Evolutionary conservation across 2,113 vertebrate genomes (phyloP).

Genomic region (Petroica traversi): DNA sequence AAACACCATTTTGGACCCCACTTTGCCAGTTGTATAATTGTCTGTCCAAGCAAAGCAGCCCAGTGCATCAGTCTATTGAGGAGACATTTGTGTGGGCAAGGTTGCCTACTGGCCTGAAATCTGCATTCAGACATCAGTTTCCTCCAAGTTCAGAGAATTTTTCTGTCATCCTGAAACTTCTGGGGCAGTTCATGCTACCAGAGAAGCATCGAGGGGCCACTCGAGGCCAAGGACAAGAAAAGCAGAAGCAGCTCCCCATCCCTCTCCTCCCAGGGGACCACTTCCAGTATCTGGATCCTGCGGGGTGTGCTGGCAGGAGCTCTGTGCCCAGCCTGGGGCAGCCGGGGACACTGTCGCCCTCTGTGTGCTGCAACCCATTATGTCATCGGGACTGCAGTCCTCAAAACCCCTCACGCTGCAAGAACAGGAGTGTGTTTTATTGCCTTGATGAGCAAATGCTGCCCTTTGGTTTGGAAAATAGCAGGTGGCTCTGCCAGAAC

Average conservation of each 20-base stretch:
- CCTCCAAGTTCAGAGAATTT: not conserved
- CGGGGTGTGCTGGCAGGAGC: not conserved
- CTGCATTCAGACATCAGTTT: not conserved
- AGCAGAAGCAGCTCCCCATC: too few species aligned
- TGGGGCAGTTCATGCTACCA: not conserved
- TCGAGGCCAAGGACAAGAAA: not conserved
- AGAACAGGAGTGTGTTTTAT: not conserved
- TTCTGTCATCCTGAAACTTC: not conserved
- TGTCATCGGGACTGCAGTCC: accelerated
- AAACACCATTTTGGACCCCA: not conserved
- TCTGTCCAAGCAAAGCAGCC: slow-evolving; percentile 35
- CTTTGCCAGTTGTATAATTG: not conserved
- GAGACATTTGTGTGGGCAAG: not conserved
- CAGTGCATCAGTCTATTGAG: not conserved
- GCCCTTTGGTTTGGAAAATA: not conserved
- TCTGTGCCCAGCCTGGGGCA: accelerated
- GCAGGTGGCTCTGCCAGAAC: not conserved
- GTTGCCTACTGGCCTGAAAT: slow-evolving; percentile 1
- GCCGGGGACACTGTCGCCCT: accelerated
- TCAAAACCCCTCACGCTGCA: not conserved
- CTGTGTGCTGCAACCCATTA: not conserved
- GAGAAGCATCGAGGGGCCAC: not conserved
- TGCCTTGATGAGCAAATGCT: slow-evolving; percentile 1
- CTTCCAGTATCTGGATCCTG: too few species aligned
- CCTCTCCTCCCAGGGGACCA: too few species aligned